These are phyloP conservation scores for Macrotrachela quadricornifera DNA, from an alignment of 1,140 invertebrate species.

Conservation along the genomic window DNA sequence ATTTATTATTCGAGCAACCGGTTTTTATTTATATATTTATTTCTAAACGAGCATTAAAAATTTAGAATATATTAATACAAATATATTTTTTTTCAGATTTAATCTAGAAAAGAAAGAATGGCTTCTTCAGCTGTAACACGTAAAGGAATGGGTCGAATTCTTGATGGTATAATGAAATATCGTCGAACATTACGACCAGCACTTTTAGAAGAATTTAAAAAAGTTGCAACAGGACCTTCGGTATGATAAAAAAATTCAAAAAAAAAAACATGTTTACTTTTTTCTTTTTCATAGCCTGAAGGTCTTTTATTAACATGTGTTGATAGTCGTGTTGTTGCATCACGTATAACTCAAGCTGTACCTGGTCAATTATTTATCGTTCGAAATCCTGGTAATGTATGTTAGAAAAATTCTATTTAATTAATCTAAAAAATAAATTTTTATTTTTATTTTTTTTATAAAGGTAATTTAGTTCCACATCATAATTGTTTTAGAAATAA, in stretches of 20 bases:
- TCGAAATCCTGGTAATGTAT: slow-evolving; percentile 53
- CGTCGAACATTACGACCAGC: not conserved
- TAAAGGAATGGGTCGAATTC: not conserved
- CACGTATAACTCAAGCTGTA: slow-evolving; percentile 74
- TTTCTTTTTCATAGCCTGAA: slow-evolving; percentile 45
- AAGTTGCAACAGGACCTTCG: not conserved
- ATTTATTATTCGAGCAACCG: too few species aligned
- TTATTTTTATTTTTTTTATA: too few species aligned
- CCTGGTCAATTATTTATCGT: slow-evolving; percentile 93
- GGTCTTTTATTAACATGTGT: slow-evolving; percentile 90
- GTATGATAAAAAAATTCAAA: slow-evolving; percentile 10
- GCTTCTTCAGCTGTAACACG: too few species aligned
- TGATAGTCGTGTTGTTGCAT: slow-evolving; percentile 84
- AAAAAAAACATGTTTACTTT: slow-evolving; percentile 33
- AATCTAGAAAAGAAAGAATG: too few species aligned
- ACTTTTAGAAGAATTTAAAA: slow-evolving; percentile 4
- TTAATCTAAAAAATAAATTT: too few species aligned
- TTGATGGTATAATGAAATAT: slow-evolving; percentile 2
- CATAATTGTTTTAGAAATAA: slow-evolving; percentile 11
- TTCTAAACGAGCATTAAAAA: too few species aligned
- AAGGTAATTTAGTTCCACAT: slow-evolving; percentile 17
- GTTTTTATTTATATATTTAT: too few species aligned
- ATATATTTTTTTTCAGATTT: too few species aligned
- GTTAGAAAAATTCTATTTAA: slow-evolving; percentile 61
- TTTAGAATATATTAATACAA: too few species aligned